Conservation (phyloP, 2,888 invertebrate species). For the Camptogramma bilineatum region DNA sequence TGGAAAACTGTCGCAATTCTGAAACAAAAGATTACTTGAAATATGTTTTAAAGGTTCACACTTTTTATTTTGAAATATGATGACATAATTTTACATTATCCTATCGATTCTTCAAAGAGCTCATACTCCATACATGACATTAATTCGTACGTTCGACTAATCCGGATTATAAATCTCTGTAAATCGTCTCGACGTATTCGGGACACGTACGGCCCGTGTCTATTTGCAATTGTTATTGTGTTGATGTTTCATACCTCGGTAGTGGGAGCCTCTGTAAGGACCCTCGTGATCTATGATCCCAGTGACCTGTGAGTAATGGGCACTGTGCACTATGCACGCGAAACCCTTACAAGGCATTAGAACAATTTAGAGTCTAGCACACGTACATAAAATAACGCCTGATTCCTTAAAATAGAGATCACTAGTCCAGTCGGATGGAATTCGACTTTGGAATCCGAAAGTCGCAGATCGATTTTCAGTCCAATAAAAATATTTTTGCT, state of each 20-base stretch:
- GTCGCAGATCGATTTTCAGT: too few relatives aligned
- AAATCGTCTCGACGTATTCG: slow-evolving; percentile 64
- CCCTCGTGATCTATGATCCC: slow-evolving; percentile 7
- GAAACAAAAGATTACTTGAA: too few relatives aligned
- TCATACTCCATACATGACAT: slow-evolving; percentile 49
- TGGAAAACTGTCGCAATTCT: too few relatives aligned
- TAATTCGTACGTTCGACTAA: slow-evolving; percentile 56
- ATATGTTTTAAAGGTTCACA: not conserved
- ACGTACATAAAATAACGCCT: not conserved
- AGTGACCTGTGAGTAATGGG: slow-evolving; percentile 9
- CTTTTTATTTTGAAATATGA: slow-evolving; percentile 1
- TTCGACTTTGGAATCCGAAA: too few relatives aligned
- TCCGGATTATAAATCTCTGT: slow-evolving; percentile 61
- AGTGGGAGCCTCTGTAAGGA: slow-evolving; percentile 12
- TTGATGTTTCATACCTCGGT: slow-evolving; percentile 25
- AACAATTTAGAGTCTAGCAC: not conserved
- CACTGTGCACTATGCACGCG: not conserved
- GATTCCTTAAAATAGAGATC: too few relatives aligned
- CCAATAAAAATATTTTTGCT: not conserved
- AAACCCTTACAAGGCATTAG: not conserved
- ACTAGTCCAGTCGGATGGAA: too few relatives aligned
- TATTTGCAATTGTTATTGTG: slow-evolving; percentile 59
- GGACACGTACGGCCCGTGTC: slow-evolving; percentile 62
- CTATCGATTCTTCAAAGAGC: slow-evolving; percentile 46
- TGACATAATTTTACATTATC: slow-evolving; percentile 14